phyloP scores from a whole-genome alignment of 1,140 invertebrate genomes.

The Ips typographus region DNA sequence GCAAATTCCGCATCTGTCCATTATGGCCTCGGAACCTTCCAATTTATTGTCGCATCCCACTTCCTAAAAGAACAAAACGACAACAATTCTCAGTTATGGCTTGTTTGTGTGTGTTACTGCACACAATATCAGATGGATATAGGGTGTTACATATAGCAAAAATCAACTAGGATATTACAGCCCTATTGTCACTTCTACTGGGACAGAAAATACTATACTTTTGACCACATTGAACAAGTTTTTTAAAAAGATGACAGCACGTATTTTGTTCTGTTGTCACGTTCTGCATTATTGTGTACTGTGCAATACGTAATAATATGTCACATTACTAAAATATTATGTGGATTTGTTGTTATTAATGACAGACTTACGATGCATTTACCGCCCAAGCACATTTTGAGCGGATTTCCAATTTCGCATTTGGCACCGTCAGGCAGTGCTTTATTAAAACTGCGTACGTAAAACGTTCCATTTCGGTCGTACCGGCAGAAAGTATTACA shows the following conservation, averaged over 20 bases:
- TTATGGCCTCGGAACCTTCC: constrained; percentile 63
- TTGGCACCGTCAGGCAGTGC: constrained; percentile 8
- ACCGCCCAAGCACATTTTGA: constrained; percentile 4
- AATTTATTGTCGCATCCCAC: constrained; percentile 65
- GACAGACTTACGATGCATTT: constrained; percentile 2
- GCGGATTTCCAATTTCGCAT: constrained; percentile 13
- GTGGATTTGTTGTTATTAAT: neutral
- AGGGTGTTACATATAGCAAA: no score
- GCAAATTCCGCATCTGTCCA: constrained; percentile 70
- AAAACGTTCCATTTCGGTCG: no score
- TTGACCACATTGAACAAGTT: no score
- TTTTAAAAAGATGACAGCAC: no score
- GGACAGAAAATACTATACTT: no score
- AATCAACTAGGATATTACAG: no score
- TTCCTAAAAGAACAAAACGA: constrained; percentile 17
- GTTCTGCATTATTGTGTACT: neutral
- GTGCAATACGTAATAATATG: neutral
- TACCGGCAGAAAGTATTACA: neutral
- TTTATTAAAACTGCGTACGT: neutral
- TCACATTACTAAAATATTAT: neutral
- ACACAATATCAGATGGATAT: no score
- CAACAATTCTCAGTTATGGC: no score
- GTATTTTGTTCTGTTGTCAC: no score
- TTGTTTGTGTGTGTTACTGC: no score
- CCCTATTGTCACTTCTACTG: no score